Percentiles rank a stretch among this genome's conserved stretches.
Evolutionary conservation across 2,797 vertebrate species (phyloP).

Genomic region (Darevskia nairensis): DNA sequence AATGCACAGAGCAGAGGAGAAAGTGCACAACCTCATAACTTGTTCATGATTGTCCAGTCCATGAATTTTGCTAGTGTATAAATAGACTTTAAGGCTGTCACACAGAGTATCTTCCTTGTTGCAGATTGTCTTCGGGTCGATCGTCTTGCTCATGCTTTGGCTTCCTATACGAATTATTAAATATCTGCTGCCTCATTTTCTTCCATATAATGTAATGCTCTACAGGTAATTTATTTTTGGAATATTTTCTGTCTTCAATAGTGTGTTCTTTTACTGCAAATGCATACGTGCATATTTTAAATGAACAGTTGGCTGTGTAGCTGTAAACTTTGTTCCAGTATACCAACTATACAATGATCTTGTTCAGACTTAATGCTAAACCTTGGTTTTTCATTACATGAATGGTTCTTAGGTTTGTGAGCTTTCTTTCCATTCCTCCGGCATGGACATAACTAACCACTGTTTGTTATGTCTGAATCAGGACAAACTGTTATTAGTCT

Average conservation of each 20-base stretch:
- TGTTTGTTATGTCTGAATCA: not conserved
- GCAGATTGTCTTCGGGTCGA: slow-evolving; percentile 96
- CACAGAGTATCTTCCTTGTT: slow-evolving; percentile 28
- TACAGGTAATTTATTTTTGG: slow-evolving; percentile 83
- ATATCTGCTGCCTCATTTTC: slow-evolving; percentile 88
- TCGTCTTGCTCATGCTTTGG: slow-evolving; percentile 97
- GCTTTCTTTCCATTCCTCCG: not conserved
- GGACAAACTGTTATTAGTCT: not conserved
- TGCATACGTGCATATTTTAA: not conserved
- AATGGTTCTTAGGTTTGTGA: not conserved
- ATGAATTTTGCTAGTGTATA: not conserved
- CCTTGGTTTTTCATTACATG: not conserved
- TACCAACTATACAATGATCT: rapidly evolving
- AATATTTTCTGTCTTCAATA: not conserved
- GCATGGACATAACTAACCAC: not conserved
- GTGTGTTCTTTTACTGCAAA: not conserved
- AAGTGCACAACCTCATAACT: not conserved
- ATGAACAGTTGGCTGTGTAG: slow-evolving; percentile 8
- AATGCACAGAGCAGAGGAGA: not conserved
- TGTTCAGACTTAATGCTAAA: not conserved
- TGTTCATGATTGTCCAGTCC: not conserved
- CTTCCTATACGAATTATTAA: slow-evolving; percentile 95
- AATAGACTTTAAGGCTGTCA: not conserved
- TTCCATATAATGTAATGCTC: slow-evolving; percentile 97
- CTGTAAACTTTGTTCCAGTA: not conserved